A percentile compares a stretch with the other conserved stretches of the same genome.
These are phyloP conservation scores for Lamproptera curius DNA, from an alignment of 2,888 invertebrate genomes.

Conservation along the genomic window DNA sequence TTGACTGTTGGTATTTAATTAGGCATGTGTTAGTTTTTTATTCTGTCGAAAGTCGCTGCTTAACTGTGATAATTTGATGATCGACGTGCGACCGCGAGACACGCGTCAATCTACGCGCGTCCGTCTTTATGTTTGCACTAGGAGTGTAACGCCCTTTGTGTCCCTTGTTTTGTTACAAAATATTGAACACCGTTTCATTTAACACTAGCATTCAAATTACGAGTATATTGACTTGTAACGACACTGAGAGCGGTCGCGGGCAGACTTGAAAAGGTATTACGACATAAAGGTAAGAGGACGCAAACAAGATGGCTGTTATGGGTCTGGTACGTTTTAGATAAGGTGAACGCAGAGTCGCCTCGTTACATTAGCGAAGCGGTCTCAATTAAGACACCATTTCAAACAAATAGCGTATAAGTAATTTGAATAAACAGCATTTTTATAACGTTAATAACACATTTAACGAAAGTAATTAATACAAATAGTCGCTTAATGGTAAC, in stretches of 20 bases:
- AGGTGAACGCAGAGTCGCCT: neutral
- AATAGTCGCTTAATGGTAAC: too few relatives aligned
- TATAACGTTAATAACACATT: too few relatives aligned
- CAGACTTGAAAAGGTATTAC: conserved; percentile 46
- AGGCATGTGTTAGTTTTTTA: neutral
- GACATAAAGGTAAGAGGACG: conserved; percentile 33
- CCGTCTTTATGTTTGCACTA: conserved; percentile 54
- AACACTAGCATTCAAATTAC: conserved; percentile 72
- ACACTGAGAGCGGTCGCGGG: conserved; percentile 47
- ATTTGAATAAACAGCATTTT: neutral
- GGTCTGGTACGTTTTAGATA: conserved; percentile 3
- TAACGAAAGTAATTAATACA: too few relatives aligned
- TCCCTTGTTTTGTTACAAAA: conserved; percentile 77
- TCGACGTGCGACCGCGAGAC: conserved; percentile 40
- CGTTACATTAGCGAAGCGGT: neutral
- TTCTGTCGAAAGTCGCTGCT: conserved; percentile 30
- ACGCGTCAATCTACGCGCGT: conserved; percentile 43
- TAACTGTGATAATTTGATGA: conserved; percentile 65
- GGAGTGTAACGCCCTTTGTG: conserved; percentile 75
- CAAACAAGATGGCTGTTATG: conserved; percentile 15
- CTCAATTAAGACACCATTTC: neutral
- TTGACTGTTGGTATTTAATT: neutral
- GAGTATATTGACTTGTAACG: conserved; percentile 57
- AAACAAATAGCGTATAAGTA: neutral
- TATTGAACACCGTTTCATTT: conserved; percentile 77